These are phyloP conservation scores for Lutjanus argentimaculatus DNA, from an alignment of 2,797 vertebrate species.

Conservation along the genomic window DNA sequence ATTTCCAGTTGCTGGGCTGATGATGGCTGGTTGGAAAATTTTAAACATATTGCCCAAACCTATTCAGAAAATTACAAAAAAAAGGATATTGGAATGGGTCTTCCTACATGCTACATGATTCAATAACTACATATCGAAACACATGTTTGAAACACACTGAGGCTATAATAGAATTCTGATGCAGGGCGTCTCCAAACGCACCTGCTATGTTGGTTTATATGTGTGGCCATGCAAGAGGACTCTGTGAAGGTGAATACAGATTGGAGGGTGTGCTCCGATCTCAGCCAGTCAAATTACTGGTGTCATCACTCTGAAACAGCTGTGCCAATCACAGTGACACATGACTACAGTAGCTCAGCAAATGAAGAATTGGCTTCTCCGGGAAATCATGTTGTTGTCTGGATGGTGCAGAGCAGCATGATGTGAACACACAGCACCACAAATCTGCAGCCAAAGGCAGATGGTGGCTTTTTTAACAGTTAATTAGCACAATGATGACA, in stretches of 20 bases:
- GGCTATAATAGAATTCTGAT: background rate
- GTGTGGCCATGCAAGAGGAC: background rate
- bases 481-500: background rate
- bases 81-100: too few relatives aligned
- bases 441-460: background rate
- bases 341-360: background rate
- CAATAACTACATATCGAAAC: background rate
- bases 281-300: background rate
- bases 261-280: background rate
- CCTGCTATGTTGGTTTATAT: background rate
- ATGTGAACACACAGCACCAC: background rate
- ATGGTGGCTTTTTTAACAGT: background rate
- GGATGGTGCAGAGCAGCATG: background rate
- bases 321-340: slow-evolving; percentile 1
- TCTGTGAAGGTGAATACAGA: background rate
- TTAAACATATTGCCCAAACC: too few relatives aligned
- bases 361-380: background rate
- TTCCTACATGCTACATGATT: background rate
- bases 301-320: background rate
- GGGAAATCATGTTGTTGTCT: background rate
- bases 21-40: too few relatives aligned
- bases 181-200: background rate
- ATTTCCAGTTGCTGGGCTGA: too few relatives aligned
- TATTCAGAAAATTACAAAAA: background rate
- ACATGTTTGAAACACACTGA: background rate